Base-by-base conservation (phyloP, 2,113 vertebrate genomes). In the Trichechus manatus region DNA sequence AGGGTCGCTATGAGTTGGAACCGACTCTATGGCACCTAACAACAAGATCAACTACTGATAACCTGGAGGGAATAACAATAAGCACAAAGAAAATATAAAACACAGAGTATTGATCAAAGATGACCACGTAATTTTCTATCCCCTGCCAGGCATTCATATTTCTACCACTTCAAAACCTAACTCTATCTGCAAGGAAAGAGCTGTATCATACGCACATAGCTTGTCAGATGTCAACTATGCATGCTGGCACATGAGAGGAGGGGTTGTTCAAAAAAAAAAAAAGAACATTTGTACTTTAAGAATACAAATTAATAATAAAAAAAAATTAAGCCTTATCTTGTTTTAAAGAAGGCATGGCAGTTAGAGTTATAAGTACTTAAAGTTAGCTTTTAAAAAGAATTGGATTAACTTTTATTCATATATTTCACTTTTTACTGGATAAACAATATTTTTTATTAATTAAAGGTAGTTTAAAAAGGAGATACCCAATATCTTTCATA, bases 381-480 rank as follows among this genome's bases (percentile, higher is more conserved):
- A 86, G 1, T 7, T 20, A 44, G 33, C 15, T 89, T 84, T 89
- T 83, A 81, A 47, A 91, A 86, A 56, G 50, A 44, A 50, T 33
- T 50, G 3, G 33, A 10, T 42, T 77, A 89, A 53, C 31, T 80
- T 92, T 83, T 80, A 79, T 56, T 74, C 72, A 89, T 61, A 36
- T 36, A 72, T 33, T 70, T 86, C 53, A 59, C 23, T 87, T 94
- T 94, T 70, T n/a, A 89, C 42, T 84, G 74, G 17, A 81, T 64
- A 86, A 72, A 84, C 1, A 85, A 53, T 68, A 75, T 92, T 44
- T 56, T 91, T 61, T 84, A 91, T 75, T 63, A 72, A 79, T 50
- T 56, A 93, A 93, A 87, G 3, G 31, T 11, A 42, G 42, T 68
- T 84, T 83, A 39, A 33, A 42, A 56, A 83, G 72, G 22, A 74